Conservation (phyloP, 2,888 invertebrate genomes). For the Chironomus tentans region DNA sequence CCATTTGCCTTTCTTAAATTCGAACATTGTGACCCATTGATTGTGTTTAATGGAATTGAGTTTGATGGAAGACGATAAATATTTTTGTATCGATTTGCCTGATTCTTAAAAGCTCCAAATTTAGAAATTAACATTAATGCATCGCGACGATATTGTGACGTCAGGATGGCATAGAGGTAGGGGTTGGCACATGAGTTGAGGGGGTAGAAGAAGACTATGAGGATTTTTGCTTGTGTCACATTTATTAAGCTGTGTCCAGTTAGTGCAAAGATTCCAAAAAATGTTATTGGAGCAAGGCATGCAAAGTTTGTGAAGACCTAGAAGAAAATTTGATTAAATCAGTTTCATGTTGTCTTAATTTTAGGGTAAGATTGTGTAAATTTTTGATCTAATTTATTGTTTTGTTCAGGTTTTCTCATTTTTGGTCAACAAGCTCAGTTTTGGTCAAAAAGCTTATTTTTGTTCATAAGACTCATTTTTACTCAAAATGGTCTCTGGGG, state of each 20-base stretch:
- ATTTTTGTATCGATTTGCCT: conserved; percentile 45
- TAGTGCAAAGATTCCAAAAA: conserved; percentile 78
- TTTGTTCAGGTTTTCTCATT: too few species aligned
- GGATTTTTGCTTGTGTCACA: conserved; percentile 68
- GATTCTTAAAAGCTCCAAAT: conserved; percentile 47
- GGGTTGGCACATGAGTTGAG: conserved; percentile 89
- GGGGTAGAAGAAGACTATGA: conserved; percentile 84
- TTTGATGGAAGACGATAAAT: conserved; percentile 35
- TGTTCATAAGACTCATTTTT: too few species aligned
- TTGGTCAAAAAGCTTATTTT: too few species aligned
- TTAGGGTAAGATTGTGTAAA: too few species aligned
- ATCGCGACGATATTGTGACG: conserved; percentile 76
- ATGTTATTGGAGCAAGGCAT: conserved; percentile 81
- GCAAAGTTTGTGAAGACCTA: conserved; percentile 68
- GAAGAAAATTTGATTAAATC: background rate
- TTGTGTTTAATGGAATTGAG: conserved; percentile 28
- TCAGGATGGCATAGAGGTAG: conserved; percentile 82
- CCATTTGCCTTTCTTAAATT: too few species aligned
- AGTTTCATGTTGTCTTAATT: too few species aligned
- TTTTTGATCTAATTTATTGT: too few species aligned
- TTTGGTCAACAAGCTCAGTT: too few species aligned
- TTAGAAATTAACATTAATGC: conserved; percentile 56
- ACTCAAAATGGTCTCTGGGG: too few species aligned
- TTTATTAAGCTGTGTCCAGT: conserved; percentile 76
- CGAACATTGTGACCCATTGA: background rate